Evolutionary conservation across 1,140 invertebrate species (phyloP), one percentile per base, ranked within the genome.

Genomic region (Ganaspis sp.): DNA sequence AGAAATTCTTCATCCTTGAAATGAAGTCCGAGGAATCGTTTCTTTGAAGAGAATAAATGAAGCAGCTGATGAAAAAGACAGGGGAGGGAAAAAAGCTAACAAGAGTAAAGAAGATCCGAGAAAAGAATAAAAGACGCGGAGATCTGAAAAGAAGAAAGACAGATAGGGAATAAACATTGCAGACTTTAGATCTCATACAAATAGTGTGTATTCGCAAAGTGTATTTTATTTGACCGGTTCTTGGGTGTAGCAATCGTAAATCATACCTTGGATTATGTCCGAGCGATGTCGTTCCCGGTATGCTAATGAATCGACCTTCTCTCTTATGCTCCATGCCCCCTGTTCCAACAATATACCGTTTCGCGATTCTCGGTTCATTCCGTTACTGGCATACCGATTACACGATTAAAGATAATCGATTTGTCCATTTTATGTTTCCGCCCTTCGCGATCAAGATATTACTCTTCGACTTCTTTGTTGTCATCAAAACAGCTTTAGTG

Each of bases 331-430:
- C n/a, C 23, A 29, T 64, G 58, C 11, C 58, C 58, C 23, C 26
- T 29, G 23, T n/a, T 64, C 12, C 12, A 64, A 29, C 58, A 3
- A 29, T 64, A 64, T 64, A 29, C 26, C 58, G 58, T 64, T 64
- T 64, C n/a, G 58, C 58, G 26, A 64, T 64, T 23, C 15, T 29
- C 54, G 58, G 23, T 6, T 26, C 26, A 64, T 11, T 29, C 58
- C 58, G 58, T 64, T 64, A 64, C 26, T 64, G 26, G 26, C 15
- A 29, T 64, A 64, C 58, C 12, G 58, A 64, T 64, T 64, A 64
- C 58, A 64, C 58, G 58, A 34, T 64, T 26, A 64, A n/a, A n/a
- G 58, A 64, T 64, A 64, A 64, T 64, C 58, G 58, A 64, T 64
- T 64, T 64, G 26, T 64, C 58, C 23, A 64, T 64, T 64, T n/a